A percentile compares a stretch with the other conserved stretches of the same genome.
Conservation (phyloP, 1,140 invertebrate species). For the Aplysia californica region DNA sequence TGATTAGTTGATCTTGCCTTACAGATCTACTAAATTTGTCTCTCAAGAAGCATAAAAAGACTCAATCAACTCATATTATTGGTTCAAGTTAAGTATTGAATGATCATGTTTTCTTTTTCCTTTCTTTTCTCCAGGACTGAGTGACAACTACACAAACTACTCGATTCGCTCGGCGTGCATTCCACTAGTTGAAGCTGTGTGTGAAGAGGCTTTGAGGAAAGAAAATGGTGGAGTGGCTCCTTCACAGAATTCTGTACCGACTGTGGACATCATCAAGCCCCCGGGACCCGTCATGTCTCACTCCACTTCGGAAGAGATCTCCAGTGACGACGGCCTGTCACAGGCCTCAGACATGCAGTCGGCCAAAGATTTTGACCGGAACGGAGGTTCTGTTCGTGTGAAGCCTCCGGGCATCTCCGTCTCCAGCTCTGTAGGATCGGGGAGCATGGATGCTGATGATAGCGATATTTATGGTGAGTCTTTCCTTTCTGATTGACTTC, state of each 20-base stretch:
- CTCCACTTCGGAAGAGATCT: slow-evolving; percentile 22
- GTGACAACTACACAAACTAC: slow-evolving; percentile 58
- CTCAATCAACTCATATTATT: too few species aligned
- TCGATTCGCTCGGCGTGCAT: slow-evolving; percentile 56
- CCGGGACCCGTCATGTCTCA: slow-evolving; percentile 18
- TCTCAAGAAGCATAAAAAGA: too few species aligned
- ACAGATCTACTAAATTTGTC: too few species aligned
- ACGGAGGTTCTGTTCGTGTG: neutral
- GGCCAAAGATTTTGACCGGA: neutral
- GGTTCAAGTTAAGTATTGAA: too few species aligned
- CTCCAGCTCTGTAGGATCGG: slow-evolving; percentile 23
- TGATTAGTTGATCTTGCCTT: too few species aligned
- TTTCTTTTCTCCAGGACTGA: slow-evolving; percentile 37
- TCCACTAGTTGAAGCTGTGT: slow-evolving; percentile 53
- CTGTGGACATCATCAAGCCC: slow-evolving; percentile 11
- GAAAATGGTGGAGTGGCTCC: slow-evolving; percentile 26
- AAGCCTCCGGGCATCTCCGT: slow-evolving; percentile 4
- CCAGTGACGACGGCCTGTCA: slow-evolving; percentile 25
- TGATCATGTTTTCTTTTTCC: too few species aligned
- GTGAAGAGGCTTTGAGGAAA: slow-evolving; percentile 39
- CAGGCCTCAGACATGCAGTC: slow-evolving; percentile 15
- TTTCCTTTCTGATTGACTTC: too few species aligned
- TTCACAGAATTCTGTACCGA: slow-evolving; percentile 1
- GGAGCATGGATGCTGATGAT: slow-evolving; percentile 23
- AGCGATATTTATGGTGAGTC: slow-evolving; percentile 7